phyloP scores from a whole-genome alignment of 2,888 invertebrate genomes.

The Mythimna pallens region DNA sequence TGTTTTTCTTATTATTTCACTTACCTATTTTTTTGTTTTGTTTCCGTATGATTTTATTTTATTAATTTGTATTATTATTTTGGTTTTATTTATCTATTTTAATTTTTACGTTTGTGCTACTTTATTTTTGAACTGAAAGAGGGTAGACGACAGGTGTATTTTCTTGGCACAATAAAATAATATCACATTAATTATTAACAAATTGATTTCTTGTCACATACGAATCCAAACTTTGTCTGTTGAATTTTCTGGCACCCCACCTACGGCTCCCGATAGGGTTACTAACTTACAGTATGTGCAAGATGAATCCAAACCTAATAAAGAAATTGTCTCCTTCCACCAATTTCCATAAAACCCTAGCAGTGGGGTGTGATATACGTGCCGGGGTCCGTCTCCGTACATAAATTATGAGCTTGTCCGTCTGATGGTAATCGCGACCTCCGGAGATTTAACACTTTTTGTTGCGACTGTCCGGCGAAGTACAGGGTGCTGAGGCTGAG shows the following conservation, averaged over 20 bases:
- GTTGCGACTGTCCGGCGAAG: slow-evolving; percentile 64
- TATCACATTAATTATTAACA: no score
- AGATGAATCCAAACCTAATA: slow-evolving; percentile 55
- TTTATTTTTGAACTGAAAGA: no score
- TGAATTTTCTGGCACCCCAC: background rate
- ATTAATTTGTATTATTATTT: no score
- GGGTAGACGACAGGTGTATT: no score
- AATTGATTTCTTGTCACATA: no score
- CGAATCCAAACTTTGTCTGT: accelerated
- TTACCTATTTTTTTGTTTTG: no score
- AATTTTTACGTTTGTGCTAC: no score
- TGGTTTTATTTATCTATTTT: no score
- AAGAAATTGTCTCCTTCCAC: slow-evolving; percentile 59
- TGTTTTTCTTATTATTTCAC: no score
- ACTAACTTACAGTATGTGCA: background rate
- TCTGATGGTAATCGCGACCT: slow-evolving; percentile 76
- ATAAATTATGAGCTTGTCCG: slow-evolving; percentile 82
- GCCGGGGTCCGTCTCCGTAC: slow-evolving; percentile 69
- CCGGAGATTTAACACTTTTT: slow-evolving; percentile 82
- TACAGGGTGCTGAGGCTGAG: slow-evolving; percentile 56
- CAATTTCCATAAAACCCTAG: slow-evolving; percentile 67
- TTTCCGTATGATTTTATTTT: no score
- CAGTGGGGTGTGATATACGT: slow-evolving; percentile 66
- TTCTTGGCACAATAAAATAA: no score
- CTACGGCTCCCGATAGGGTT: background rate